Evolutionary conservation across 2,797 vertebrate genomes (phyloP).

Genomic region (Cryptoblepharus egeriae): DNA sequence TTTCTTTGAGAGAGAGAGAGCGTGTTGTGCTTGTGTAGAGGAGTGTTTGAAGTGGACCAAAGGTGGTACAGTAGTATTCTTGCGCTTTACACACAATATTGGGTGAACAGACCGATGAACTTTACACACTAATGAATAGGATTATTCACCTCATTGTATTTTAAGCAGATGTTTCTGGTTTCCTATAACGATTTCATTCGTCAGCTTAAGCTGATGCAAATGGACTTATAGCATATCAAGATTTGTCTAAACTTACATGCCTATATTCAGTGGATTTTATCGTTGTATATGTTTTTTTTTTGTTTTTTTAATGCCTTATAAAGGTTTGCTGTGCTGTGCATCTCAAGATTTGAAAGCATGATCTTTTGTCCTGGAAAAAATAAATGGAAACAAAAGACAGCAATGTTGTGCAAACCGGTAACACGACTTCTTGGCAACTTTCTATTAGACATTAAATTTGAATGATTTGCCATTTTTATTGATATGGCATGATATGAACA

Average conservation of each 20-base stretch:
- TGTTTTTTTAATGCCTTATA: too few species aligned
- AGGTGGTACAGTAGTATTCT: not conserved
- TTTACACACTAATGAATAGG: not conserved
- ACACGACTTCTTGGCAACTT: not conserved
- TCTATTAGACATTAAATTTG: not conserved
- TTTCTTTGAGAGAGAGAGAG: not conserved
- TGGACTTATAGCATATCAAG: not conserved
- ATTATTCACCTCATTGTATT: not conserved
- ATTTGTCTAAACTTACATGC: too few species aligned
- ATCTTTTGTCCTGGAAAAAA: not conserved
- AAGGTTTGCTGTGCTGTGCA: too few species aligned
- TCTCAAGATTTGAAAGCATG: not conserved
- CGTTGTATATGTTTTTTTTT: too few species aligned
- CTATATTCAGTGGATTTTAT: too few species aligned
- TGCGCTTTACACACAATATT: not conserved
- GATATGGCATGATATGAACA: not conserved
- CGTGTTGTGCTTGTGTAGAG: too few species aligned
- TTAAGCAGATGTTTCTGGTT: not conserved
- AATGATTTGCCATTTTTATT: not conserved
- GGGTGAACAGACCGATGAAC: too few species aligned
- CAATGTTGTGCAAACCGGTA: not conserved
- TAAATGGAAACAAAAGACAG: not conserved
- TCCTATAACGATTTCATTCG: conserved; percentile 4
- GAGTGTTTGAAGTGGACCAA: not conserved
- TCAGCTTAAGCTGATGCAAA: not conserved